Evolutionary conservation across 2,113 vertebrate species (phyloP).

Genomic region (Gracilinanus agilis): DNA sequence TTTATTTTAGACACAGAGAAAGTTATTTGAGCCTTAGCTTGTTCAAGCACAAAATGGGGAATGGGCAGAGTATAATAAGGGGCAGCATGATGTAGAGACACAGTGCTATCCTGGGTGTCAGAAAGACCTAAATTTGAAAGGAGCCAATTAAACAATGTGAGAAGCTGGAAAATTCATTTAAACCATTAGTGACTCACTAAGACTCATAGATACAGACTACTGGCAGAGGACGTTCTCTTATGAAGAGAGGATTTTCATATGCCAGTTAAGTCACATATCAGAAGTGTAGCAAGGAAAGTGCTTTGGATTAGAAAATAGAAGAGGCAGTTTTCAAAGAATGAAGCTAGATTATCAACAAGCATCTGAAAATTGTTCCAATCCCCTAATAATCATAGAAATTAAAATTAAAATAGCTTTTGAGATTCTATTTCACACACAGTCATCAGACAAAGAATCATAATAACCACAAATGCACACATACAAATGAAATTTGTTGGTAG

Average conservation of each 20-base stretch:
- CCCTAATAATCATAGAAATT: not conserved
- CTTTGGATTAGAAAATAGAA: not conserved
- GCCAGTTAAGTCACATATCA: not conserved
- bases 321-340: not conserved
- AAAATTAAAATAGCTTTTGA: not conserved
- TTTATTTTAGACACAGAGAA: not conserved
- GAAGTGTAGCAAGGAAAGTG: not conserved
- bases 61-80: not conserved
- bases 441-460: not conserved
- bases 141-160: not conserved
- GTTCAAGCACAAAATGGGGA: not conserved
- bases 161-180: not conserved
- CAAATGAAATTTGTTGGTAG: not conserved
- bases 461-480: not conserved
- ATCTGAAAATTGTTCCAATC: not conserved
- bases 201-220: fast-evolving
- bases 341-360: not conserved
- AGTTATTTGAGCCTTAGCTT: not conserved
- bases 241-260: not conserved
- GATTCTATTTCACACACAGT: not conserved
- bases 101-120: not conserved
- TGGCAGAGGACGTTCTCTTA: not conserved
- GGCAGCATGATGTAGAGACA: not conserved
- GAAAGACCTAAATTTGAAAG: not conserved
- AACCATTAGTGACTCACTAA: not conserved